Conservation (phyloP, 2,113 vertebrate genomes). For the Rhineura floridana region DNA sequence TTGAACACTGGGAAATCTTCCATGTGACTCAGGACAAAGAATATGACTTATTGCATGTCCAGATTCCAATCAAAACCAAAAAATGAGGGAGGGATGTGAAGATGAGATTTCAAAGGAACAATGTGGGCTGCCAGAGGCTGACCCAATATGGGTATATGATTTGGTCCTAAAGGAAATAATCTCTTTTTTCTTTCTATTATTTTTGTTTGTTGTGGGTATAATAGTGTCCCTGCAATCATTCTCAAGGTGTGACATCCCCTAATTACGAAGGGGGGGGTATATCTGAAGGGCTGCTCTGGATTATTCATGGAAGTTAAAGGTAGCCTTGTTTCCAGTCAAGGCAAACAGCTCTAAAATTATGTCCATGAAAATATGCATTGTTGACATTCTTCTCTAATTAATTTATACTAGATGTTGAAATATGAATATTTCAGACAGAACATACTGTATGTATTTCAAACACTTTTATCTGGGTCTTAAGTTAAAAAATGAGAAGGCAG, state of each 20-base stretch:
- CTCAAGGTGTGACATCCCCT: neutral
- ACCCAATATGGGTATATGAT: neutral
- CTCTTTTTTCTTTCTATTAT: neutral
- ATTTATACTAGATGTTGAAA: neutral
- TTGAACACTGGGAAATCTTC: neutral
- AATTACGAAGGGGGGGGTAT: neutral
- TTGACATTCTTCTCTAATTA: neutral
- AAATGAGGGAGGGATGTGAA: rapidly evolving
- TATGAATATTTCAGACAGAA: too few species aligned
- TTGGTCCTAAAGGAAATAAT: neutral
- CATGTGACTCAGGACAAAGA: neutral
- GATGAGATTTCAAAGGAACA: neutral
- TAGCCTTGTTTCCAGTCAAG: neutral
- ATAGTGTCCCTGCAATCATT: too few species aligned
- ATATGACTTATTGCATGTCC: neutral
- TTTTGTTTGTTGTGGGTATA: neutral
- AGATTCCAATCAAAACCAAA: neutral
- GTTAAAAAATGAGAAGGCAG: too few species aligned
- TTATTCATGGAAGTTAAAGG: neutral
- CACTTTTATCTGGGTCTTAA: too few species aligned
- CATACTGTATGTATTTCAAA: too few species aligned
- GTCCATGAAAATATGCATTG: neutral
- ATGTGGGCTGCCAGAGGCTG: neutral
- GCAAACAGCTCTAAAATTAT: neutral
- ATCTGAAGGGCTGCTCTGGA: neutral